Evolutionary conservation across 2,797 vertebrate genomes (phyloP), one percentile per base, ranked within the genome.

Genomic region (Rallus crepitans): DNA sequence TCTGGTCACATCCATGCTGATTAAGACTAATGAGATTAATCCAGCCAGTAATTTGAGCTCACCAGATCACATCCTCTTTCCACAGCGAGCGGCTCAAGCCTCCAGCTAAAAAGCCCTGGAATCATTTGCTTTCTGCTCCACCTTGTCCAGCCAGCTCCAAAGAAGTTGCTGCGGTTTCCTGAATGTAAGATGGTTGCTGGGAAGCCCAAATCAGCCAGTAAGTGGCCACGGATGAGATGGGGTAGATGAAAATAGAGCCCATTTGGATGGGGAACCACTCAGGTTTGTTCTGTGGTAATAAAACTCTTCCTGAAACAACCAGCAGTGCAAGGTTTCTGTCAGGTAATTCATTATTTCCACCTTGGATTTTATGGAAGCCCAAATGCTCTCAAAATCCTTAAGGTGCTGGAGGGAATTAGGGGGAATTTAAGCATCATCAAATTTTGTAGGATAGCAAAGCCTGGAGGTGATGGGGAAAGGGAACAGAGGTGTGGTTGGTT

Each of bases 31-130:
- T 37, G 56, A 59, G 37, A 87, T 87, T 73, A 91, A 96, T 75
- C 52, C 52, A 78, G 66, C 27, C 42, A 40, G 45, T 82, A 78
- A 87, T 48, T 31, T 45, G 53, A 87, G 23, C 31, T 24, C 52
- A 10, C 24, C 77, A 61, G 52, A 61, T 81, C 18, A 2, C 86
- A 17, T 93, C 35, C 75, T 31, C 73, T 82, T 94, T 93, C 94
- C 87, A 73, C 96, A 98, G 97, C 11, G 93, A 98, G 95, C 70
- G 94, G 79, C 96, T 98, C 68, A 98, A 96, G 68, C 95, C 97
- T 64, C 65, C 90, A 87, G 97, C 93, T 55, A 95, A 93, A 82
- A 91, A 55, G 37, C 70, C 11, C 23, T 45, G 64, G 86, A 55
- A 16, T 14, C 61, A 59, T 69, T 52, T 64, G 45, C 42, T 80